These are phyloP conservation scores for Pionites leucogaster DNA, from an alignment of 2,113 vertebrate genomes.

Conservation along the genomic window DNA sequence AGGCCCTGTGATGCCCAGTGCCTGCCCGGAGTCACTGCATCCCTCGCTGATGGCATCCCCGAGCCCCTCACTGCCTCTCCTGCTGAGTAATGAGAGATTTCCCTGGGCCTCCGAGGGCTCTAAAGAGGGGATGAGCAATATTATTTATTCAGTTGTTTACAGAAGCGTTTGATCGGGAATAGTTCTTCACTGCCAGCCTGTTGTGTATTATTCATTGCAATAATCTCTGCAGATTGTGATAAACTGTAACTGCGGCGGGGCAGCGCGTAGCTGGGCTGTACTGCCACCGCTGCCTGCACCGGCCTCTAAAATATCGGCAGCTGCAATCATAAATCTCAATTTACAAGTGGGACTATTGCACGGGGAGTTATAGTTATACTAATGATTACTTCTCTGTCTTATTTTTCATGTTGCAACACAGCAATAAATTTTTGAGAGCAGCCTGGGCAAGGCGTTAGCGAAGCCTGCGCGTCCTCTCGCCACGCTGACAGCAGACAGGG, in stretches of 20 bases:
- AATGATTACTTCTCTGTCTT: slow-evolving; percentile 83
- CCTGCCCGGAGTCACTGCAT: not conserved
- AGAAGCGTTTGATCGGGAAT: slow-evolving; percentile 72
- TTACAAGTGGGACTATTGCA: slow-evolving; percentile 79
- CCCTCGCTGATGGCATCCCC: not conserved
- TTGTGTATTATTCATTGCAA: slow-evolving; percentile 77
- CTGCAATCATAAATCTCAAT: slow-evolving; percentile 85
- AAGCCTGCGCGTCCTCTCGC: not conserved
- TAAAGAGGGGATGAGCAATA: slow-evolving; percentile 69
- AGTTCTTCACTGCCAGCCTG: slow-evolving; percentile 78
- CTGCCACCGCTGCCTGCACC: slow-evolving; percentile 63
- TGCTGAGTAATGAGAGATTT: slow-evolving; percentile 66
- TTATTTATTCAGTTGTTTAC: slow-evolving; percentile 80
- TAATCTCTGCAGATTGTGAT: slow-evolving; percentile 77
- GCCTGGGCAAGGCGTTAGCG: slow-evolving; percentile 66
- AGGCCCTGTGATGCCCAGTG: not conserved
- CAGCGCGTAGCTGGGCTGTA: slow-evolving; percentile 58
- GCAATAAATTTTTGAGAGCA: slow-evolving; percentile 88
- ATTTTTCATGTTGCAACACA: slow-evolving; percentile 85
- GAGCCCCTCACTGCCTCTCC: not conserved
- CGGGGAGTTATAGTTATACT: slow-evolving; percentile 79
- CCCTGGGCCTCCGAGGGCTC: slow-evolving; percentile 35
- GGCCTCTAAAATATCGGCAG: slow-evolving; percentile 75
- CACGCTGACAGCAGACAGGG: not conserved
- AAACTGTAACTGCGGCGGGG: slow-evolving; percentile 71